These are phyloP conservation scores for Nanorana parkeri DNA, from an alignment of 2,113 vertebrate genomes.

Conservation along the genomic window DNA sequence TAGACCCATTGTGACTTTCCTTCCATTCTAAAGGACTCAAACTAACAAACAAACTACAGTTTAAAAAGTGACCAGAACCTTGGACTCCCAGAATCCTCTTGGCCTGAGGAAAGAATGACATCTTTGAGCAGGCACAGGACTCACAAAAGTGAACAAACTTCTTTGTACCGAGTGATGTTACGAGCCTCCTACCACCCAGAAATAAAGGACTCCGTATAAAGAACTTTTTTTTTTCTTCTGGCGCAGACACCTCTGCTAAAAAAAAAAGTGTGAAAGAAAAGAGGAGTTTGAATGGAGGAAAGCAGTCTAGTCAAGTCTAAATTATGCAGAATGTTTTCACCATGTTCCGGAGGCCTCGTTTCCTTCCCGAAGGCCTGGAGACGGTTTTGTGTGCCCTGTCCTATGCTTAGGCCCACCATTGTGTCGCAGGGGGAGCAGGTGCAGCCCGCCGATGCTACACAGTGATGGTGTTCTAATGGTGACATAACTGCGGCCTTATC, in stretches of 20 bases:
- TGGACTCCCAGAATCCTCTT: neutral
- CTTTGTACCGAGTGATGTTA: slow-evolving; percentile 11
- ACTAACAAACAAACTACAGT: slow-evolving; percentile 11
- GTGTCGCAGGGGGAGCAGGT: slow-evolving; percentile 15
- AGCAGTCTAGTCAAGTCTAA: slow-evolving; percentile 24
- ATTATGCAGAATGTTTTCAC: slow-evolving; percentile 48
- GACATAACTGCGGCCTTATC: slow-evolving; percentile 28
- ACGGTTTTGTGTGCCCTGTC: neutral
- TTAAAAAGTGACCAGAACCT: neutral
- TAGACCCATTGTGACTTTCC: neutral
- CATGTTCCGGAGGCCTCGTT: slow-evolving; percentile 35
- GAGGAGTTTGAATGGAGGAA: slow-evolving; percentile 29
- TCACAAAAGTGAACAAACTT: slow-evolving; percentile 14
- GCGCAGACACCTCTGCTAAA: slow-evolving; percentile 32
- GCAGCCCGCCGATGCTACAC: slow-evolving; percentile 23
- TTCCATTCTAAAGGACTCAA: neutral
- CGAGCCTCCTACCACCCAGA: neutral
- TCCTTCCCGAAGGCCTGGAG: slow-evolving; percentile 39
- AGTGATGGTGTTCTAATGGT: slow-evolving; percentile 34
- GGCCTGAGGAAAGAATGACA: neutral
- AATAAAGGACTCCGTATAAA: neutral
- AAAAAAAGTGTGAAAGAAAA: slow-evolving; percentile 34
- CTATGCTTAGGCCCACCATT: slow-evolving; percentile 14
- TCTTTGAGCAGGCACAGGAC: slow-evolving; percentile 7
- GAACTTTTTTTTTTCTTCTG: neutral